Evolutionary conservation across 2,888 invertebrate genomes (phyloP).

Genomic region (Cheilosia vulpina): DNA sequence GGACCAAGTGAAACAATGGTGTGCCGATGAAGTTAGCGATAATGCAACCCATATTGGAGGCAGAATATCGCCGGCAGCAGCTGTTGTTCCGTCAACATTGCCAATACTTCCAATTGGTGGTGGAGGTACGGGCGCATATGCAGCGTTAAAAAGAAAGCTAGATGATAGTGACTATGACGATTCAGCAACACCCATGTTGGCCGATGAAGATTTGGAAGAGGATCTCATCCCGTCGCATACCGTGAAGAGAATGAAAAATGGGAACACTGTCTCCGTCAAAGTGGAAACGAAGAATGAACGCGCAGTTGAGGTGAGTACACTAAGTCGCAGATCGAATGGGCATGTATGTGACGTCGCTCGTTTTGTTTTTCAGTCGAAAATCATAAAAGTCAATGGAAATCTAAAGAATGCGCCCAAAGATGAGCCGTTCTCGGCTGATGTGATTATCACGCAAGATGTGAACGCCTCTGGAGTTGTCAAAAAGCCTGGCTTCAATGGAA

Average conservation of each 20-base stretch:
- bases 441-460: slow-evolving; percentile 82
- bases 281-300: slow-evolving; percentile 80
- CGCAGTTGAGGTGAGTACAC: slow-evolving; percentile 72
- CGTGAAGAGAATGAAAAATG: slow-evolving; percentile 84
- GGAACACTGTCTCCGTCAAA: slow-evolving; percentile 80
- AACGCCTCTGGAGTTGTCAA: slow-evolving; percentile 82
- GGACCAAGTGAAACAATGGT: slow-evolving; percentile 94
- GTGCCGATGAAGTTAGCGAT: slow-evolving; percentile 86
- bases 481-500: slow-evolving; percentile 80
- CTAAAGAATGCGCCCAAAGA: slow-evolving; percentile 48
- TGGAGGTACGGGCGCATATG: slow-evolving; percentile 28
- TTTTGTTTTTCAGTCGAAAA: slow-evolving; percentile 76
- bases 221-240: slow-evolving; percentile 84
- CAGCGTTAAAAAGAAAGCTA: slow-evolving; percentile 83
- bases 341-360: background rate
- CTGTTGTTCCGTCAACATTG: slow-evolving; percentile 57
- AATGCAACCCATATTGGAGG: slow-evolving; percentile 76
- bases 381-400: slow-evolving; percentile 81
- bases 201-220: slow-evolving; percentile 85
- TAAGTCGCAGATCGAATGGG: too few relatives aligned
- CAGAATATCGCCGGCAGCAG: slow-evolving; percentile 64
- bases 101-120: slow-evolving; percentile 22
- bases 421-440: slow-evolving; percentile 80
- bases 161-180: slow-evolving; percentile 85
- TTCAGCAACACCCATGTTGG: slow-evolving; percentile 82